Evolutionary conservation across 2,113 vertebrate species (phyloP).

Genomic region (Mungos mungo): DNA sequence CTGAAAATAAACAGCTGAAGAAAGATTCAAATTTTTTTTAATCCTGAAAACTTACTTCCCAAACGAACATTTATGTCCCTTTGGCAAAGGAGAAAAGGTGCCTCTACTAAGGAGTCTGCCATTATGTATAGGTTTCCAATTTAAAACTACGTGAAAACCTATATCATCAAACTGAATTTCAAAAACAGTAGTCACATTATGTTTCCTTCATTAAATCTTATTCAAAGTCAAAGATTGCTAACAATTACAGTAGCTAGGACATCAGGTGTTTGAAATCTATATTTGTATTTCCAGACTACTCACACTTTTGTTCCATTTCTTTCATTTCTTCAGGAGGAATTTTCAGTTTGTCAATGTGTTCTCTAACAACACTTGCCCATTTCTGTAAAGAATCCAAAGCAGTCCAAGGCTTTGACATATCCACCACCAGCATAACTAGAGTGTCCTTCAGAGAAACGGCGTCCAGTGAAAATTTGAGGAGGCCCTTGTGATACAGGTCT

Average conservation of each 20-base stretch:
- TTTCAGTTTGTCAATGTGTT: constrained; percentile 96
- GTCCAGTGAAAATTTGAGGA: constrained; percentile 95
- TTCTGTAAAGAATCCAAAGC: constrained; percentile 98
- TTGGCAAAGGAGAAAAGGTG: constrained; percentile 24
- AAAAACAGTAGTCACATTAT: neutral
- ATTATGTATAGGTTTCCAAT: neutral
- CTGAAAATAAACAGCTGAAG: constrained; percentile 31
- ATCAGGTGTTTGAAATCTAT: neutral
- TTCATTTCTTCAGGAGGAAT: constrained; percentile 96
- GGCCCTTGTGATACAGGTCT: constrained; percentile 97
- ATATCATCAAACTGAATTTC: neutral
- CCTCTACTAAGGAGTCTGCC: neutral
- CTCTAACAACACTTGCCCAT: constrained; percentile 96
- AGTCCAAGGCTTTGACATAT: constrained; percentile 98
- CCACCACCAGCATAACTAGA: constrained; percentile 92
- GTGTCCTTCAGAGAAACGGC: constrained; percentile 91
- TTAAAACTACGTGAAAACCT: constrained; percentile 45
- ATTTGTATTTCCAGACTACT: constrained; percentile 80
- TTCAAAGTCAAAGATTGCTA: neutral
- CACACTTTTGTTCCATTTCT: constrained; percentile 96
- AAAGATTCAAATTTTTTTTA: neutral
- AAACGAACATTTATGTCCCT: neutral
- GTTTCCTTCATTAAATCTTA: neutral
- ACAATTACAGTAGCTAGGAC: neutral
- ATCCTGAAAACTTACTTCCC: constrained; percentile 26